These are phyloP conservation scores for Marmota flaviventris DNA, from an alignment of 2,113 vertebrate species.

Conservation along the genomic window DNA sequence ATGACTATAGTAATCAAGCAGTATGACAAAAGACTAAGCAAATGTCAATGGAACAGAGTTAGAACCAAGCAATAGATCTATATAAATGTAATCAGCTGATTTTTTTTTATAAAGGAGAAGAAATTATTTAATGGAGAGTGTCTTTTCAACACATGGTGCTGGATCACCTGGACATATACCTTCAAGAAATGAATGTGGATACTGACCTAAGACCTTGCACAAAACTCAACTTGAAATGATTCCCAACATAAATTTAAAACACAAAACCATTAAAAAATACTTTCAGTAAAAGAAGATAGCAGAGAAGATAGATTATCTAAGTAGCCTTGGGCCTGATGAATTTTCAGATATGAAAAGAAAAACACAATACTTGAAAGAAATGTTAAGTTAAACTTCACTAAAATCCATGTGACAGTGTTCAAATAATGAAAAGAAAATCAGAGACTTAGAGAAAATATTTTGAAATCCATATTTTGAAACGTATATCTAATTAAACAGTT, in stretches of 20 bases:
- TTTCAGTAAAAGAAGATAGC: neutral
- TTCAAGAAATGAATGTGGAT: neutral
- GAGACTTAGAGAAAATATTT: neutral
- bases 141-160: neutral
- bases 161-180: neutral
- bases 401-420: neutral
- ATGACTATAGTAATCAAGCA: neutral
- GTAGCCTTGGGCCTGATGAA: neutral
- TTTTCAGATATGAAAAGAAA: neutral
- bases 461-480: neutral
- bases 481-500: neutral
- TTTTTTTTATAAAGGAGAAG: neutral
- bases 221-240: neutral
- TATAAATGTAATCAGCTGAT: no score
- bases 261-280: neutral
- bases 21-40: no score
- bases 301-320: neutral
- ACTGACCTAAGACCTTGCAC: neutral
- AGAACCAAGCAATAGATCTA: neutral
- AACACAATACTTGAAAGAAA: no score
- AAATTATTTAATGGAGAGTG: neutral
- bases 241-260: neutral
- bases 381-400: no score
- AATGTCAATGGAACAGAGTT: neutral
- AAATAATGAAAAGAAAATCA: neutral